These are phyloP conservation scores for Pocillopora damicornis DNA, from an alignment of 64 coral and sea anemone genomes.

Conservation along the genomic window DNA sequence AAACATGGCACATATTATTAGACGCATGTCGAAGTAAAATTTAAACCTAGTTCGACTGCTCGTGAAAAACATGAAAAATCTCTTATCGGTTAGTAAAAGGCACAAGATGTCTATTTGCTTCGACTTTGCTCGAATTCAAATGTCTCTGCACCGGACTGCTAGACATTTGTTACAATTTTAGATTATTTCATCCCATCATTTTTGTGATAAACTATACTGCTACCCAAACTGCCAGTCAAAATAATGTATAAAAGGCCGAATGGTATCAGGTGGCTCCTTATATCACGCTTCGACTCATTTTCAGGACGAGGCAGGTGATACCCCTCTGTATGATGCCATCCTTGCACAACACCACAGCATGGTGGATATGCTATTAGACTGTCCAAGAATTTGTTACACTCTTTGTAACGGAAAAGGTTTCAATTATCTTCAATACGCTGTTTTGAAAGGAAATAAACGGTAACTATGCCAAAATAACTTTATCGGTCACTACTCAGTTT, in stretches of 20 bases:
- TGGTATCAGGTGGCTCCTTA: not conserved
- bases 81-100: no score
- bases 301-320: conserved; percentile 44
- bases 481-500: not conserved
- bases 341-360: conserved; percentile 9
- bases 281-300: not conserved
- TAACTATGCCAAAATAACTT: not conserved
- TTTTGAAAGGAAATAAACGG: conserved; percentile 47
- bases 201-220: no score
- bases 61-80: not conserved
- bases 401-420: conserved; percentile 38
- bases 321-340: conserved; percentile 53
- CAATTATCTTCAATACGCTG: conserved; percentile 43
- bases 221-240: no score
- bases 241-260: no score
- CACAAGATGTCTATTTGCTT: no score
- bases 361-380: conserved; percentile 31
- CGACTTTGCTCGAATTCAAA: no score
- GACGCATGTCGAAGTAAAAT: no score
- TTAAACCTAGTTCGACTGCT: no score
- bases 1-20: no score
- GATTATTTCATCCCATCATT: no score
- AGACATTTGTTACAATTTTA: no score
- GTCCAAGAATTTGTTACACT: conserved; percentile 7
- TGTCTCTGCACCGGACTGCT: no score